Percentiles rank a stretch among this genome's conserved stretches.
Evolutionary conservation across 2,113 vertebrate genomes (phyloP).

Genomic region (Sceloporus undulatus): DNA sequence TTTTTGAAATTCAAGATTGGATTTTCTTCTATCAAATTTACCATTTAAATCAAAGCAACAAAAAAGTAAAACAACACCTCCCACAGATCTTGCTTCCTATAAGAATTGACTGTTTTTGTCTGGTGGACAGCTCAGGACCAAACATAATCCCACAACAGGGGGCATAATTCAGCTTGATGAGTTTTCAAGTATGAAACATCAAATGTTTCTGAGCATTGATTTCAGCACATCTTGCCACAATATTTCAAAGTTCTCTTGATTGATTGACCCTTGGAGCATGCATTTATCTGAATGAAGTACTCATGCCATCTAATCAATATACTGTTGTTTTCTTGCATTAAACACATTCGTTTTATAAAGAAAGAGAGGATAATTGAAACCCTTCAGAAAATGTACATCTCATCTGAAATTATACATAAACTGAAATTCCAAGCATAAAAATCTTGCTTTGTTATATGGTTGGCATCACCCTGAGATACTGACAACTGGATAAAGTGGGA

Average conservation of each 20-base stretch:
- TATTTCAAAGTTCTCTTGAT: constrained; percentile 56
- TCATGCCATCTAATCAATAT: constrained; percentile 47
- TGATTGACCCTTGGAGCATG: constrained; percentile 50
- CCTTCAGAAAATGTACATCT: constrained; percentile 1
- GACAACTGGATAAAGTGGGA: neutral
- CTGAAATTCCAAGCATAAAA: constrained; percentile 6
- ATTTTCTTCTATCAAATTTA: neutral
- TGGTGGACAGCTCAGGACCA: constrained; percentile 22
- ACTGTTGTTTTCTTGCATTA: constrained; percentile 35
- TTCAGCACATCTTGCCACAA: constrained; percentile 58
- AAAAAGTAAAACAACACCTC: neutral
- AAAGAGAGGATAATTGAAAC: constrained; percentile 1
- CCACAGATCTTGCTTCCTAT: constrained; percentile 32
- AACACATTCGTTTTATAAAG: constrained; percentile 17
- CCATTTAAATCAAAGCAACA: neutral
- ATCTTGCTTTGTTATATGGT: constrained; percentile 2
- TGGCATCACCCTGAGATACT: neutral
- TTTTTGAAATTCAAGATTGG: too few relatives aligned
- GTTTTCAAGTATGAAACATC: constrained; percentile 55
- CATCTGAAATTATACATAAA: neutral
- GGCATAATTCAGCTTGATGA: constrained; percentile 37
- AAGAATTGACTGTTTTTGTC: constrained; percentile 44
- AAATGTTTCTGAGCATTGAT: constrained; percentile 59
- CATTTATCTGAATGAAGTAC: constrained; percentile 52
- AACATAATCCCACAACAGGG: constrained; percentile 28